phyloP scores from a whole-genome alignment of 2,888 invertebrate species.

The Punctoribates punctum region DNA sequence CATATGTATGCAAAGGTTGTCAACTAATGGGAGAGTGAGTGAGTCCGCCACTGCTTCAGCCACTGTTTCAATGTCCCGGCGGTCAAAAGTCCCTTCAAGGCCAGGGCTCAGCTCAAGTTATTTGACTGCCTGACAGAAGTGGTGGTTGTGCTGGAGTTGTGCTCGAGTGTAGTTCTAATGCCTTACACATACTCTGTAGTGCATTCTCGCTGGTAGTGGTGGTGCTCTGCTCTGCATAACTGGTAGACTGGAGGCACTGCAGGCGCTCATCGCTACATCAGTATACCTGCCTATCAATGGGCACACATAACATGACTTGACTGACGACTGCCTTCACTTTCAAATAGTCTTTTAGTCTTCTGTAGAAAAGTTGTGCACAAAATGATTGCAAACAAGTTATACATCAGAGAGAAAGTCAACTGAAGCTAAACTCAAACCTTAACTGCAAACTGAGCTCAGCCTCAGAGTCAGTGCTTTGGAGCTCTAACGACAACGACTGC shows the following conservation, averaged over 20 bases:
- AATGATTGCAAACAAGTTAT: slow-evolving; percentile 32
- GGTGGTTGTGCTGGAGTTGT: neutral
- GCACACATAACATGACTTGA: neutral
- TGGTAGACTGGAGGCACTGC: too few species aligned
- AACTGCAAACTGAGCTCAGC: neutral
- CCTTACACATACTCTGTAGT: neutral
- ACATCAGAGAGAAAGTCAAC: neutral
- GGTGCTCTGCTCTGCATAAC: too few species aligned
- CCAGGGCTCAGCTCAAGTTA: slow-evolving; percentile 3
- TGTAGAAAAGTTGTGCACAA: neutral
- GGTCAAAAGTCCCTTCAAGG: slow-evolving; percentile 36
- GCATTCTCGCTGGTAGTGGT: too few species aligned
- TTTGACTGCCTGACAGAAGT: neutral
- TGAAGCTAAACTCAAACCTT: neutral
- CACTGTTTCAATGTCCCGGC: neutral
- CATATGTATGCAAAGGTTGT: neutral
- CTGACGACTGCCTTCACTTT: slow-evolving; percentile 12
- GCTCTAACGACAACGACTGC: neutral
- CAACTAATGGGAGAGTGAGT: neutral
- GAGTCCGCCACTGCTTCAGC: neutral
- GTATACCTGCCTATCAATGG: slow-evolving; percentile 33
- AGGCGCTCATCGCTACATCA: slow-evolving; percentile 10
- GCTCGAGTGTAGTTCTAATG: neutral
- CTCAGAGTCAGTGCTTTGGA: neutral
- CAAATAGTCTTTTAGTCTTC: neutral